Conservation (phyloP, 1,140 invertebrate genomes). For the Cydia amplana region DNA sequence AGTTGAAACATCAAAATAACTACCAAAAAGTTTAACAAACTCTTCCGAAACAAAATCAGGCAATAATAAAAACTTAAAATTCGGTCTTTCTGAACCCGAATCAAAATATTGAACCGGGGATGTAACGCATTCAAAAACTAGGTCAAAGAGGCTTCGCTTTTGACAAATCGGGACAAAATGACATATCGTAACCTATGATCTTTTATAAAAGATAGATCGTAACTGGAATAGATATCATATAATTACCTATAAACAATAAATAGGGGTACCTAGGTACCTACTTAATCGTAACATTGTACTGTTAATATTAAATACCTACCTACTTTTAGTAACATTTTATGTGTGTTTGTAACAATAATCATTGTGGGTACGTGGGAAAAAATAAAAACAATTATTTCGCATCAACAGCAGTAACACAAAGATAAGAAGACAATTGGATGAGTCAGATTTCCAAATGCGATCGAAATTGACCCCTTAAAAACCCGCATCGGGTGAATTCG, state of each 20-base stretch:
- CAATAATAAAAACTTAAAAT: background rate
- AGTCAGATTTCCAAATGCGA: background rate
- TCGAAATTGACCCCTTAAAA: background rate
- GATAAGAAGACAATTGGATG: background rate
- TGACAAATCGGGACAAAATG: background rate
- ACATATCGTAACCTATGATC: no score
- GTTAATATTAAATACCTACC: background rate
- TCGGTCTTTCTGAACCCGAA: background rate
- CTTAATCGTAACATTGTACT: background rate
- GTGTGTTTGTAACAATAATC: background rate
- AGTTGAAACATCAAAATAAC: background rate
- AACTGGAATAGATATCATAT: background rate
- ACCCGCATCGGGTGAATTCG: background rate
- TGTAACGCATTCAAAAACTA: background rate
- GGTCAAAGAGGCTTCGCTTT: conserved; percentile 5
- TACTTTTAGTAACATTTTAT: background rate
- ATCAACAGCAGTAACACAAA: background rate
- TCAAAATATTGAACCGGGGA: background rate
- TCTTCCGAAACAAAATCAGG: background rate
- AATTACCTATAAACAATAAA: background rate
- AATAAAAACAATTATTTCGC: background rate
- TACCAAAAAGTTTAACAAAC: no score
- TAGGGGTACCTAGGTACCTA: no score
- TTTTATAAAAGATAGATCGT: no score
- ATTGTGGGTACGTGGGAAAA: background rate